Percentiles rank a stretch among this genome's conserved stretches.
phyloP scores from a whole-genome alignment of 2,888 invertebrate species.

The Dendrolimus pini region DNA sequence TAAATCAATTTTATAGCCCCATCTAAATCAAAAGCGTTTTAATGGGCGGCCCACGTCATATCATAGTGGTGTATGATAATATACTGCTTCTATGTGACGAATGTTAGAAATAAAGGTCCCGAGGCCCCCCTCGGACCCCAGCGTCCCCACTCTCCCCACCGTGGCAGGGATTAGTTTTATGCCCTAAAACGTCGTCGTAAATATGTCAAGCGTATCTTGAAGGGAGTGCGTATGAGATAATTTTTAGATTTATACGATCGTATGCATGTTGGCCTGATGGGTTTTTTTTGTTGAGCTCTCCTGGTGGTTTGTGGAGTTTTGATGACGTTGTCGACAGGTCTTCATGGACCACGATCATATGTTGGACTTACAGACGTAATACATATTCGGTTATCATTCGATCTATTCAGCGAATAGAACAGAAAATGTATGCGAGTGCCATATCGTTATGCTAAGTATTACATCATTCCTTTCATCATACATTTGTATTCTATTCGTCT shows the following conservation, averaged over 20 bases:
- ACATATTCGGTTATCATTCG: no score
- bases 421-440: no score
- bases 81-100: constrained; percentile 77
- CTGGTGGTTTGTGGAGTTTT: neutral
- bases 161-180: constrained; percentile 69
- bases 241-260: constrained; percentile 60
- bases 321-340: neutral
- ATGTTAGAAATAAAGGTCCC: constrained; percentile 76
- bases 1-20: constrained; percentile 78
- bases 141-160: constrained; percentile 24
- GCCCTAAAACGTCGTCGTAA: constrained; percentile 69
- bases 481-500: no score
- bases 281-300: neutral
- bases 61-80: constrained; percentile 77
- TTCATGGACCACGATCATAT: neutral
- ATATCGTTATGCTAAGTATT: no score
- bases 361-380: no score
- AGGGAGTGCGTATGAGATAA: constrained; percentile 61
- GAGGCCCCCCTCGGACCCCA: constrained; percentile 29
- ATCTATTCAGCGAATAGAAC: no score
- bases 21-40: constrained; percentile 79
- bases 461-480: no score
- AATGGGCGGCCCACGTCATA: constrained; percentile 78
- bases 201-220: constrained; percentile 70
- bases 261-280: neutral